Evolutionary conservation across 2,113 vertebrate genomes (phyloP), one percentile per base, ranked within the genome.

Genomic region (Polyodon spathula): DNA sequence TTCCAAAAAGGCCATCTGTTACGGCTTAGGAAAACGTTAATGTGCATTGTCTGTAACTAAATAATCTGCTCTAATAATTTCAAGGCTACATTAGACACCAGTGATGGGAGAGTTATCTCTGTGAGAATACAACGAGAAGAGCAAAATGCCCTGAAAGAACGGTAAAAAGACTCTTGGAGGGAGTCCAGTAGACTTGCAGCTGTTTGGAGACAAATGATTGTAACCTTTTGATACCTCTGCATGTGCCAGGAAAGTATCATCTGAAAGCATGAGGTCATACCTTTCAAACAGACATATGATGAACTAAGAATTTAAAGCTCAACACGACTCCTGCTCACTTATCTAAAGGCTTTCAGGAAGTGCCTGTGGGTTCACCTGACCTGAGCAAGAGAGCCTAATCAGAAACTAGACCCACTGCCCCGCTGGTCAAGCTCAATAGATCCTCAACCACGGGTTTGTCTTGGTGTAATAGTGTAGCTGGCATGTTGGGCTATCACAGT

Each of bases 221-320:
- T 43, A 12, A 37, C 27, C 58, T 64, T 67, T 70, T 50, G 56
- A 70, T 68, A 38, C 63, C 53, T 63, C 58, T 66, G 63, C 65
- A 53, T 17, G 50, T 40, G 56, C 38, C 4, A 56, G 16, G 40
- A 66, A 58, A 53, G 54, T 27, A 53, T 14, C 39, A 1, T 39
- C 40, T 1, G 5, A 17, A 14, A 54, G 42, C 1, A 5, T 8
- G 16, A 66, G 64, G 66, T 61, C 69, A 66, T 69, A 64, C 63
- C 40, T 55, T 52, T 39, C 7, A 39, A 66, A 56, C 65, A 62
- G 63, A 27, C 8, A 27, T 63, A 40, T 70, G 63, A 37, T 48
- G 27, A 56, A 39, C 2, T 5, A 63, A 2, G 4, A 37, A 11
- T 39, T 15, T 14, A 4, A 37, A 27, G 27, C 27, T 2, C n/a